Base-by-base conservation (phyloP, 2,888 invertebrate genomes). In the Drosophila tripunctata region DNA sequence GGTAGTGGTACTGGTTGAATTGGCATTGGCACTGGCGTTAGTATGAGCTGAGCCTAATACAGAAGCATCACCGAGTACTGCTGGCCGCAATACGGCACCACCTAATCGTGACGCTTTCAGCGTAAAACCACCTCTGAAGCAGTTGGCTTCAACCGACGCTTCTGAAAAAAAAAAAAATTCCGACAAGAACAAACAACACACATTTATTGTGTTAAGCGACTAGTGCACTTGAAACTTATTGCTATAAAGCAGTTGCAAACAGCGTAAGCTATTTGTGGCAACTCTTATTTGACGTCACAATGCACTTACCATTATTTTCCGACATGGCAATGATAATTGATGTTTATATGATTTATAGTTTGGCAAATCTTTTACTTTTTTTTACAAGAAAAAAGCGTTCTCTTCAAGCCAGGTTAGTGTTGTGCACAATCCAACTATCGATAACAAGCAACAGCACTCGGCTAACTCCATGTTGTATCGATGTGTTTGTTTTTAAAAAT, bases 101-200 rank as follows among this genome's bases (percentile, higher is more conserved):
- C 88, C 88, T 43, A 89, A 71, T 3, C 89, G 84, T 5, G 90
- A 89, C 36, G 88, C 88, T 48, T 90, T 90, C 52, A 90, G 83
- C 15, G 81, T 84, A 52, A 81, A 74, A 21, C 90, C 87, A 63
- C 89, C 88, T 62, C 87, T 87, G 70, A 89, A 78, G 58, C 90
- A 90, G 68, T 90, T 90, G 47, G 90, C 87, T 79, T 91, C 91
- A 58, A 88, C 89, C 35, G 90, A 90, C 65, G 89, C 90, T 88
- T 90, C 91, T 90, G 69, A 30, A 84, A 68, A 27, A 27, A 45
- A 61, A 41, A 56, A 30, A 51, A 38, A 14, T 31, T 50, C 60
- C 38, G 50, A 41, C 45, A 64, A 45, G 64, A 68, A 68, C 63
- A 69, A 75, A 51, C 36, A 56, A 31, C 22, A 56, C 14, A 38